These are phyloP conservation scores for Collichthys lucidus DNA, from an alignment of 2,113 vertebrate species.

Conservation along the genomic window DNA sequence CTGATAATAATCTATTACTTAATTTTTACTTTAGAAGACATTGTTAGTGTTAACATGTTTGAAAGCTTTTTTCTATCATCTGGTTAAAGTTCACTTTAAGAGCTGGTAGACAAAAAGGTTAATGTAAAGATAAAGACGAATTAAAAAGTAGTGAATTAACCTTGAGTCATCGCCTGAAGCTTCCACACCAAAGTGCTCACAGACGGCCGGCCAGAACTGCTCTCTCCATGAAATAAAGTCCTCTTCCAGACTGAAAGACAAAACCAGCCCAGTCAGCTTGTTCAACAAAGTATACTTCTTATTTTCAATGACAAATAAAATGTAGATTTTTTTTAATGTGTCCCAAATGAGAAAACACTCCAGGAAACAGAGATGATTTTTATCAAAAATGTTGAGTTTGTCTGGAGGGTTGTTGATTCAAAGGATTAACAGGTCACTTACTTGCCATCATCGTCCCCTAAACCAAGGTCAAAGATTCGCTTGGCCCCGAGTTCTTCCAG, in stretches of 20 bases:
- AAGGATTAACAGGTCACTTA: conserved; percentile 81
- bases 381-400: background rate
- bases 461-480: conserved; percentile 94
- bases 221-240: conserved; percentile 98
- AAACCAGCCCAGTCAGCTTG: background rate
- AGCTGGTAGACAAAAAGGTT: background rate
- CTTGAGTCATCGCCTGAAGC: conserved; percentile 97
- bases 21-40: background rate
- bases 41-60: background rate
- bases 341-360: no score
- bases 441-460: conserved; percentile 96
- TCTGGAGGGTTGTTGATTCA: background rate
- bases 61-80: background rate
- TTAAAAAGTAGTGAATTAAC: conserved; percentile 71
- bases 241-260: conserved; percentile 88
- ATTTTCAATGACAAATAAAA: background rate
- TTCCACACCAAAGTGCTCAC: conserved; percentile 97
- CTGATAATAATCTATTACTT: background rate
- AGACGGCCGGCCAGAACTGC: conserved; percentile 98
- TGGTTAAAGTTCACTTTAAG: background rate
- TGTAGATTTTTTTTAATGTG: no score
- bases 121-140: background rate
- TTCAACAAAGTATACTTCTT: background rate
- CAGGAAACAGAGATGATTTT: background rate
- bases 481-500: conserved; percentile 92